These are phyloP conservation scores for Lutjanus campechanus DNA, from an alignment of 2,797 vertebrate genomes.

Conservation along the genomic window DNA sequence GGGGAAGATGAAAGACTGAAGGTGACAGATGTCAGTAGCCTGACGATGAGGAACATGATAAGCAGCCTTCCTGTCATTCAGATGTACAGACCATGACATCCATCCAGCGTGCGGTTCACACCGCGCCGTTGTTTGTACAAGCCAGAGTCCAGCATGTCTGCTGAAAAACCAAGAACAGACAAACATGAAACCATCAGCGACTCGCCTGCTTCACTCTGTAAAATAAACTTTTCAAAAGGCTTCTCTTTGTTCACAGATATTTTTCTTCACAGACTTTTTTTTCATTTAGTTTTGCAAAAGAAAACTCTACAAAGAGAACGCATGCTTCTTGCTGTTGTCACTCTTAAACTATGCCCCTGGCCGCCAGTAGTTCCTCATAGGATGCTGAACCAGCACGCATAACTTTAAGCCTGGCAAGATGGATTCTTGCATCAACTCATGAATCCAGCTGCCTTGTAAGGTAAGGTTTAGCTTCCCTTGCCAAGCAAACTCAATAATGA, in stretches of 20 bases:
- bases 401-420: no score
- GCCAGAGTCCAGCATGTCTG: slow-evolving; percentile 32
- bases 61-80: slow-evolving; percentile 74
- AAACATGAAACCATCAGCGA: slow-evolving; percentile 18
- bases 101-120: slow-evolving; percentile 39
- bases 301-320: slow-evolving; percentile 3
- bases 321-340: no score
- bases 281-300: slow-evolving; percentile 34
- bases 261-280: slow-evolving; percentile 25
- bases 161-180: slow-evolving; percentile 12
- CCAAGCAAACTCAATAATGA: no score
- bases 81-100: slow-evolving; percentile 60
- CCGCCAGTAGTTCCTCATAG: no score
- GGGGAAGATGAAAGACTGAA: slow-evolving; percentile 66
- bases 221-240: slow-evolving; percentile 51
- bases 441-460: no score
- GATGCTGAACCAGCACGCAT: no score
- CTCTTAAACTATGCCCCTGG: no score
- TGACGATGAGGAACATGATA: slow-evolving; percentile 75
- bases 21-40: slow-evolving; percentile 80
- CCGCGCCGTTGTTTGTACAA: slow-evolving; percentile 53
- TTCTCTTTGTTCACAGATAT: slow-evolving; percentile 25
- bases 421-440: no score
- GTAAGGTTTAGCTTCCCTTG: no score
- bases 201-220: slow-evolving; percentile 12